phyloP scores from a whole-genome alignment of 92 coral and sea anemone genomes.

The Palythoa grandiflora region DNA sequence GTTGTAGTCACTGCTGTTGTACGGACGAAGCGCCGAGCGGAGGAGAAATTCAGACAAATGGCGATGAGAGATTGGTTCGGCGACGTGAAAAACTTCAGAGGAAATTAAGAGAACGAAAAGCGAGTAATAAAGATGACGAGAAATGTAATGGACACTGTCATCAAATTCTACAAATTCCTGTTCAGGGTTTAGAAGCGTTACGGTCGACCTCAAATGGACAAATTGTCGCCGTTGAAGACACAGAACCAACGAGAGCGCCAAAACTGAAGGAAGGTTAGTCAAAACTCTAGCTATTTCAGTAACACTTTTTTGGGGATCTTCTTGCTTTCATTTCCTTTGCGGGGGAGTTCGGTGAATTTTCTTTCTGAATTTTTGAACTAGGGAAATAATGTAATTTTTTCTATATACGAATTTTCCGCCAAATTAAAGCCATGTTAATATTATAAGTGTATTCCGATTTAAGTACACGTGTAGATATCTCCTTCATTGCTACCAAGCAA shows the following conservation, averaged over 20 bases:
- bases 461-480: conserved; percentile 39
- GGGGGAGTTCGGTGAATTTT: conserved; percentile 32
- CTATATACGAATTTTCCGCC: not conserved
- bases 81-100: conserved; percentile 90
- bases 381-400: not conserved
- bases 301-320: not conserved
- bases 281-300: not conserved
- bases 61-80: conserved; percentile 87
- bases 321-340: conserved; percentile 33
- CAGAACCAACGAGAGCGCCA: conserved; percentile 1
- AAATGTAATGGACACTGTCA: conserved; percentile 88
- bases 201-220: conserved; percentile 52
- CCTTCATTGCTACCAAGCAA: not conserved
- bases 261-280: conserved; percentile 14
- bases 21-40: conserved; percentile 66
- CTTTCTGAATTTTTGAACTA: not conserved
- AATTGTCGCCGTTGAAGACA: conserved; percentile 11
- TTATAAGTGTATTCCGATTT: not conserved
- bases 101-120: conserved; percentile 88
- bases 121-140: conserved; percentile 78
- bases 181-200: conserved; percentile 75
- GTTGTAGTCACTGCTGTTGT: conserved; percentile 74
- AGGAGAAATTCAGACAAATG: conserved; percentile 55
- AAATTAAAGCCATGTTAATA: not conserved
- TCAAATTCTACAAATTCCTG: conserved; percentile 82